These are phyloP conservation scores for Barypeithes pellucidus DNA, from an alignment of 2,888 invertebrate species.

Conservation along the genomic window DNA sequence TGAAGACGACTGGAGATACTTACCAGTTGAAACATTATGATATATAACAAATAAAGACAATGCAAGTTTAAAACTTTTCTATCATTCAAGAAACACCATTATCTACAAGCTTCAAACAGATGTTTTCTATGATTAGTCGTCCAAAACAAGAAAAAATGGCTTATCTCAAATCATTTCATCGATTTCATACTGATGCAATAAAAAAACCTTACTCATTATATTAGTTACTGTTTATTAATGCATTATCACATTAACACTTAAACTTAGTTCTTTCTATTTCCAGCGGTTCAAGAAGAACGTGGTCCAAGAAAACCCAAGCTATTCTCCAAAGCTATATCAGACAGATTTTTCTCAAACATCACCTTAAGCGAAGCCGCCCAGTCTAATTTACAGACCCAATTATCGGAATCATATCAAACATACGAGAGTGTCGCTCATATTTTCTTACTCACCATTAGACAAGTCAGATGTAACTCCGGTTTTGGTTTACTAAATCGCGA, in stretches of 20 bases:
- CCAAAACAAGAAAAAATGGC: too few species aligned
- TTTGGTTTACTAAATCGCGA: conserved; percentile 71
- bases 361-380: conserved; percentile 14
- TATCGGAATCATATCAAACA: conserved; percentile 62
- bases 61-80: too few species aligned
- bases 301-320: conserved; percentile 78
- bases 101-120: too few species aligned
- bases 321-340: conserved; percentile 36
- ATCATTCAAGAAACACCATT: too few species aligned
- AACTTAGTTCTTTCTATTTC: conserved; percentile 1
- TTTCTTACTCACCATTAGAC: conserved; percentile 74
- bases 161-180: too few species aligned
- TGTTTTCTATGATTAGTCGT: too few species aligned
- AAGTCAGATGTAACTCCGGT: conserved; percentile 73
- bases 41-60: too few species aligned
- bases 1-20: too few species aligned
- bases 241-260: background rate
- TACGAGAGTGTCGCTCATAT: conserved; percentile 77
- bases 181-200: too few species aligned
- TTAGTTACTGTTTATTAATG: too few species aligned
- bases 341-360: conserved; percentile 29
- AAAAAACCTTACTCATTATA: too few species aligned
- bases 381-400: conserved; percentile 24
- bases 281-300: conserved; percentile 89
- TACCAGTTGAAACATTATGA: too few species aligned